phyloP scores from a whole-genome alignment of 2,113 vertebrate genomes.

The Lamprologus ornatipinnis region DNA sequence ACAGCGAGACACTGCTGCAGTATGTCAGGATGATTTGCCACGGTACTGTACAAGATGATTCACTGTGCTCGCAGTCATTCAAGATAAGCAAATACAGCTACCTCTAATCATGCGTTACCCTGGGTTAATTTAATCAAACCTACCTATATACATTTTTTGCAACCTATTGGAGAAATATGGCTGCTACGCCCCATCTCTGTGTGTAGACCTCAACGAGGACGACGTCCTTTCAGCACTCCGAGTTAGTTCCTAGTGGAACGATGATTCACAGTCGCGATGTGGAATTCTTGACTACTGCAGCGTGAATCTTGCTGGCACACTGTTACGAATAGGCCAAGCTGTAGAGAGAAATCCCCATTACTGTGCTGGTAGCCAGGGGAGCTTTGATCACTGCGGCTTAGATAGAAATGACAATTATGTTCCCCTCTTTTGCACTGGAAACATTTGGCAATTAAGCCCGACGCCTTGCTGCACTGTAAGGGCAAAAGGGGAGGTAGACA shows the following conservation, averaged over 20 bases:
- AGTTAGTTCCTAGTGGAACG: not conserved
- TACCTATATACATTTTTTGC: not conserved
- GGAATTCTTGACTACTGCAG: constrained; percentile 15
- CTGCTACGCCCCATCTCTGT: not conserved
- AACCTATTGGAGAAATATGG: not conserved
- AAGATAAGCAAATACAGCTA: not conserved
- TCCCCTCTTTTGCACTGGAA: constrained; percentile 52
- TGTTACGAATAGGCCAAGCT: constrained; percentile 38
- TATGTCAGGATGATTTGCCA: constrained; percentile 33
- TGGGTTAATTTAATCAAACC: not conserved
- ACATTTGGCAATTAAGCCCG: constrained; percentile 62
- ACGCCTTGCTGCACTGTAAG: constrained; percentile 38
- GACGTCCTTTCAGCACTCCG: not conserved
- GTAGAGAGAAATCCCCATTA: constrained; percentile 49
- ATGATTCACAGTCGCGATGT: not conserved
- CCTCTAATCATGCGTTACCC: not conserved
- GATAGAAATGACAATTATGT: constrained; percentile 69
- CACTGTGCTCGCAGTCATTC: not conserved
- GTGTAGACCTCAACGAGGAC: not conserved
- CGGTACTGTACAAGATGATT: constrained; percentile 16
- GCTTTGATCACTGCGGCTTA: constrained; percentile 67
- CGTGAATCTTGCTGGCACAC: constrained; percentile 32
- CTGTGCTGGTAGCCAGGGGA: constrained; percentile 45
- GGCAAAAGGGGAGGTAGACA: constrained; percentile 39
- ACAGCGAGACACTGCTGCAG: constrained; percentile 6